Percentiles rank a stretch among this genome's conserved stretches.
Evolutionary conservation across 1,140 invertebrate genomes (phyloP).

Genomic region (Drosophila bipectinata): DNA sequence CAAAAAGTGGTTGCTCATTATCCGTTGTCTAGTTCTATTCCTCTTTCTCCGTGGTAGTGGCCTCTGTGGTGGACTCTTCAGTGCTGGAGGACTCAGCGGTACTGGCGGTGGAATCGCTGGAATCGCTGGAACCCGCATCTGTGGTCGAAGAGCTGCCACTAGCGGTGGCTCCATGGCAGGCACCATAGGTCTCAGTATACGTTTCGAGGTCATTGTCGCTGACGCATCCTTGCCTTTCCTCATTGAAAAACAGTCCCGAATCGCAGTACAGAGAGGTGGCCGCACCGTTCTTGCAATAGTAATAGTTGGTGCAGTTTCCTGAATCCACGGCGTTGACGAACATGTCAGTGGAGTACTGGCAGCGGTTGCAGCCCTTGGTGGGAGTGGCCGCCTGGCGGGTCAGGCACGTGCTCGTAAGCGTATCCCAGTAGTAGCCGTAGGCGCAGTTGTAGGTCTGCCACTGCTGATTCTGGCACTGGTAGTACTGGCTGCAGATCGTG

Average conservation of each 20-base stretch:
- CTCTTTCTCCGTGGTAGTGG: not conserved
- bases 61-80: not conserved
- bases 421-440: slow-evolving; percentile 28
- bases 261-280: not conserved
- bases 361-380: slow-evolving; percentile 43
- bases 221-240: slow-evolving; percentile 30
- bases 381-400: slow-evolving; percentile 13
- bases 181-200: slow-evolving; percentile 11
- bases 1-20: not conserved
- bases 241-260: slow-evolving; percentile 17
- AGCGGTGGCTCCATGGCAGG: slow-evolving; percentile 32
- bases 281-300: slow-evolving; percentile 33
- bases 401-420: not conserved
- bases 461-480: slow-evolving; percentile 13
- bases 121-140: not conserved
- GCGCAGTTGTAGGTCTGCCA: slow-evolving; percentile 17
- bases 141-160: not conserved
- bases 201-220: accelerated
- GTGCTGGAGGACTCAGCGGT: no score
- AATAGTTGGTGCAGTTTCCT: slow-evolving; percentile 30
- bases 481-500: slow-evolving; percentile 31
- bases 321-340: slow-evolving; percentile 50
- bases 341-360: slow-evolving; percentile 3
- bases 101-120: no score
- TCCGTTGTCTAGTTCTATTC: not conserved